Evolutionary conservation across 1,140 invertebrate species (phyloP).

Genomic region (Saccostrea cuccullata): DNA sequence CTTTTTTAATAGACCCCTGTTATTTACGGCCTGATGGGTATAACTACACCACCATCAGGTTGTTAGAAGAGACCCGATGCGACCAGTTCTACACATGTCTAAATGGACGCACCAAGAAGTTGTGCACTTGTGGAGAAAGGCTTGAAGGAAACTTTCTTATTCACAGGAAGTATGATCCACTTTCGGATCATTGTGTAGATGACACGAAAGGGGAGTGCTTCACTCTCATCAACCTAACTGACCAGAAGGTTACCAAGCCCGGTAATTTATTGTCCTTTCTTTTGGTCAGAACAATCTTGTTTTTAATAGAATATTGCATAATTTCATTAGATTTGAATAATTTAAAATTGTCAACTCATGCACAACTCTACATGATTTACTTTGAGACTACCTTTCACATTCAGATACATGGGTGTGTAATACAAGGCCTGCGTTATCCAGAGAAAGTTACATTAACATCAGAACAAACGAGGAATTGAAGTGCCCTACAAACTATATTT

Average conservation of each 20-base stretch:
- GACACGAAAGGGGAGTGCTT: not conserved
- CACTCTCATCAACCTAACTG: not conserved
- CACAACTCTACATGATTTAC: not conserved
- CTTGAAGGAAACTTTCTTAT: not conserved
- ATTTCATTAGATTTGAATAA: too few species aligned
- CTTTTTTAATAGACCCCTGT: not conserved
- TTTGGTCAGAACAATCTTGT: not conserved
- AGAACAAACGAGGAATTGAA: not conserved
- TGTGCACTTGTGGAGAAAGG: slow-evolving; percentile 17
- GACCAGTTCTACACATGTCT: slow-evolving; percentile 28
- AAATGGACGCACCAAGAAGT: not conserved
- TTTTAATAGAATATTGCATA: too few species aligned
- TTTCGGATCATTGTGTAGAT: slow-evolving; percentile 1
- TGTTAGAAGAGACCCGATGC: not conserved
- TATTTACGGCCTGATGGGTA: not conserved
- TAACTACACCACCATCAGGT: not conserved
- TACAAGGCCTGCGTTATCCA: not conserved
- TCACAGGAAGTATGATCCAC: not conserved
- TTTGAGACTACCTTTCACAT: not conserved
- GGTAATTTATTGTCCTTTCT: not conserved
- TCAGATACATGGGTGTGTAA: slow-evolving; percentile 3
- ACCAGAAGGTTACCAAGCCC: not conserved
- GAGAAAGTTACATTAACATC: not conserved
- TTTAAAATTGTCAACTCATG: too few species aligned
- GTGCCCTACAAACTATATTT: not conserved